Percentiles rank a stretch among this genome's conserved stretches.
Evolutionary conservation across 2,113 vertebrate species (phyloP).

Genomic region (Cottus gobio): DNA sequence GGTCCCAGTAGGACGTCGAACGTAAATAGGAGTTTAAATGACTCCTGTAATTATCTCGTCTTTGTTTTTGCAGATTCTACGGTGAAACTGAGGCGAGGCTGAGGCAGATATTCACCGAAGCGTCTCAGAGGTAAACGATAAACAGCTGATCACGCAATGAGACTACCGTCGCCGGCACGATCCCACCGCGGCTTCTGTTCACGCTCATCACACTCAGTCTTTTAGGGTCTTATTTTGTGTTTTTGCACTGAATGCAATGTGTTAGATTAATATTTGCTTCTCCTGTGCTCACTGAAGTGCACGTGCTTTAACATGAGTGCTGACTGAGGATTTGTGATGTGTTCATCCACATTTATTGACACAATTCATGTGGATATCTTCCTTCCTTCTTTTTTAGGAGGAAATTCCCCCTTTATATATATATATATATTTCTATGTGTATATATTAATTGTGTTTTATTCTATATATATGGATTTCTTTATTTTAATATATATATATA

Average conservation of each 20-base stretch:
- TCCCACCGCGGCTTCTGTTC: background rate
- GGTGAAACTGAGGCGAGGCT: conserved; percentile 94
- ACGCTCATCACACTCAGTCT: background rate
- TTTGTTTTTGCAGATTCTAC: conserved; percentile 87
- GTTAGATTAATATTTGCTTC: background rate
- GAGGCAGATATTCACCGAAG: conserved; percentile 93
- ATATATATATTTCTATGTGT: too few relatives aligned
- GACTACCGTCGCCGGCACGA: background rate
- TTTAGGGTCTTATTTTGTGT: background rate
- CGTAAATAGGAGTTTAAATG: background rate
- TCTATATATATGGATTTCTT: too few relatives aligned
- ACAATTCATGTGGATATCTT: background rate
- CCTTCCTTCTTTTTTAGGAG: too few relatives aligned
- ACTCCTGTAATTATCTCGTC: background rate
- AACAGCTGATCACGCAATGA: background rate
- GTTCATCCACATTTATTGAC: background rate
- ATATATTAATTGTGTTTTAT: too few relatives aligned
- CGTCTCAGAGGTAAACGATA: conserved; percentile 85
- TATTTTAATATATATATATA: too few relatives aligned
- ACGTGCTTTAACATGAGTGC: background rate
- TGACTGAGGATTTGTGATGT: background rate
- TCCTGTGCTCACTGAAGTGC: background rate
- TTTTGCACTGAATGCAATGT: background rate
- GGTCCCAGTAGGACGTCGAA: background rate
- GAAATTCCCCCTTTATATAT: background rate